A percentile compares a stretch with the other conserved stretches of the same genome.
phyloP scores from a whole-genome alignment of 2,888 invertebrate species.

The Tenthredo livida region DNA sequence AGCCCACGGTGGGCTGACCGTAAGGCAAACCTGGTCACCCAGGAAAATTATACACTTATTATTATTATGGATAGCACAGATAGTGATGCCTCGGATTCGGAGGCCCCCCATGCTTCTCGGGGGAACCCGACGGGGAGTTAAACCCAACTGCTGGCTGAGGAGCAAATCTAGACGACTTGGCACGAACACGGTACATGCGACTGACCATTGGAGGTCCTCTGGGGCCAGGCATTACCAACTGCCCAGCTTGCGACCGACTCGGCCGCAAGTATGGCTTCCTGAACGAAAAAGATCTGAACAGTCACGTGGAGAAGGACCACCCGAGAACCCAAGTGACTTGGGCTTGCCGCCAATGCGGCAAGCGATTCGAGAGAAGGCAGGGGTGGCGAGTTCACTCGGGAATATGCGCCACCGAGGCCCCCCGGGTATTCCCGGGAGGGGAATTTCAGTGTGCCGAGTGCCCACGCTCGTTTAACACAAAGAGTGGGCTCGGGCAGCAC shows the following conservation, averaged over 20 bases:
- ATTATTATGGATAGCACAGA: background rate
- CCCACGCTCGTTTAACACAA: background rate
- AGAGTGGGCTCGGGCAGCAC: constrained; percentile 53
- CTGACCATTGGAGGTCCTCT: no score
- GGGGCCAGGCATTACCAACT: no score
- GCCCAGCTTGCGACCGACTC: no score
- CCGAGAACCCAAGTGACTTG: no score
- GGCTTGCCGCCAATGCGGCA: background rate
- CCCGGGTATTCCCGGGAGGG: background rate
- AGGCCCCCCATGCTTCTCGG: background rate
- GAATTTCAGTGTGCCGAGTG: constrained; percentile 32
- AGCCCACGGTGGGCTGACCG: no score
- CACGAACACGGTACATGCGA: background rate
- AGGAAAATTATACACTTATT: no score
- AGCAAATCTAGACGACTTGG: background rate
- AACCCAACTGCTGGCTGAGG: background rate
- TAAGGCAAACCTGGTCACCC: no score
- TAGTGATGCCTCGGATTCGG: background rate
- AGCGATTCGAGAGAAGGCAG: background rate
- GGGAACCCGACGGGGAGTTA: background rate
- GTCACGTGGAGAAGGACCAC: no score
- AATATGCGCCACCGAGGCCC: background rate
- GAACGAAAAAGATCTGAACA: no score
- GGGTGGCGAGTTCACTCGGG: background rate
- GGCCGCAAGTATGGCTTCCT: no score